These are phyloP conservation scores for Dinocampus coccinellae DNA, from an alignment of 2,888 invertebrate species.

Conservation along the genomic window DNA sequence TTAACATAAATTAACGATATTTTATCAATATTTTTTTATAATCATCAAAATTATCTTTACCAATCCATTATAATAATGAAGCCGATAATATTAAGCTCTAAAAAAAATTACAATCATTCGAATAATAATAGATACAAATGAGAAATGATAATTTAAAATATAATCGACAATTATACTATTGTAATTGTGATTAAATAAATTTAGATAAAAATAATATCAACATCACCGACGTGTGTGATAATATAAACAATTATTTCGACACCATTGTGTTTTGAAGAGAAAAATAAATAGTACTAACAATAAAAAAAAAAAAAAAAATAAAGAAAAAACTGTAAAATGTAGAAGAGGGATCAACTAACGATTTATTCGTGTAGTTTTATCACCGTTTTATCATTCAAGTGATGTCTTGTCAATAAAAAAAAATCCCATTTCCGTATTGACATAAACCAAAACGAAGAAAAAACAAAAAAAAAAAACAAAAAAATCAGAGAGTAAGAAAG, in stretches of 20 bases:
- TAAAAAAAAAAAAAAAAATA: no score
- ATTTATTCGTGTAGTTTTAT: not conserved
- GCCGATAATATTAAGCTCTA: not conserved
- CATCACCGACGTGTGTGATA: not conserved
- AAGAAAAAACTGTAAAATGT: not conserved
- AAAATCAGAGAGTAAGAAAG: not conserved
- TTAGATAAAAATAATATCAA: not conserved
- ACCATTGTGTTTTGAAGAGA: not conserved
- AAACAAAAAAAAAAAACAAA: no score
- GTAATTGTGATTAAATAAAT: not conserved
- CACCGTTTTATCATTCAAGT: not conserved
- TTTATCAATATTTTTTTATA: not conserved
- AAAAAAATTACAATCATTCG: no score
- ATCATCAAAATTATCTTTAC: not conserved
- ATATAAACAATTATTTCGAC: not conserved
- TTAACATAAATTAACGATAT: not conserved
- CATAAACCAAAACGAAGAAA: no score
- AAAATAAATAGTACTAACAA: no score
- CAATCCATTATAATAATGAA: not conserved
- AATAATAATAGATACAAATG: no score
- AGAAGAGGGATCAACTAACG: not conserved
- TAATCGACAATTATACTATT: not conserved
- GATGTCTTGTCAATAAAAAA: not conserved
- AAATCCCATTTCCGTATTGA: not conserved
- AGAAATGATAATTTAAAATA: no score